Percentiles rank a stretch among this genome's conserved stretches.
Conservation (phyloP, 2,113 vertebrate species). For the Sapayoa aenigma region DNA sequence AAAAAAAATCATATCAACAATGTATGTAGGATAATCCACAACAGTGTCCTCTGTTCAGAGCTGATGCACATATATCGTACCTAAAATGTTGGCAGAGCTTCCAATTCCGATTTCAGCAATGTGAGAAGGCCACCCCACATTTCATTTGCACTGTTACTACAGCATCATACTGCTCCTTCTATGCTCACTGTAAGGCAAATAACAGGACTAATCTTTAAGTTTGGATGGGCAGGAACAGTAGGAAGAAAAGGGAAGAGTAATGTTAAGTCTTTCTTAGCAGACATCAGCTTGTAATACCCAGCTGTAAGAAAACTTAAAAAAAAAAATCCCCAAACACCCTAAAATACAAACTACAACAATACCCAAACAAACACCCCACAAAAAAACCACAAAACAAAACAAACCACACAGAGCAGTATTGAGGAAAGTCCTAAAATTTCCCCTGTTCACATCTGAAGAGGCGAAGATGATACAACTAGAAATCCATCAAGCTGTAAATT, state of each 20-base stretch:
- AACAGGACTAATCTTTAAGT: neutral
- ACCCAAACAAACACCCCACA: too few relatives aligned
- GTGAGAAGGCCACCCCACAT: neutral
- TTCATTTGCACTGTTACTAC: neutral
- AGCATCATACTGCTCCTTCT: neutral
- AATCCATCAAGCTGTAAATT: neutral
- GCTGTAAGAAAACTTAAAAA: neutral
- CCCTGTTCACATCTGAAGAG: neutral
- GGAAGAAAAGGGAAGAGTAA: neutral
- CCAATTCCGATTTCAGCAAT: neutral
- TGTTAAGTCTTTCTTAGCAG: neutral
- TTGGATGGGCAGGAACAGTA: neutral
- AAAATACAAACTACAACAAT: neutral
- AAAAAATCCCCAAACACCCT: neutral
- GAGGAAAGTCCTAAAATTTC: neutral
- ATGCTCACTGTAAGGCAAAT: neutral
- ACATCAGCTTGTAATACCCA: neutral
- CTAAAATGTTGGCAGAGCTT: neutral
- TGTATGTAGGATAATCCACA: neutral
- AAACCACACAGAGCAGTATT: neutral
- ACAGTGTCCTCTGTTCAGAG: neutral
- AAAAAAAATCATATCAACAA: neutral
- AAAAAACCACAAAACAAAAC: neutral
- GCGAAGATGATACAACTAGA: neutral
- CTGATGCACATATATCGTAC: neutral